Evolutionary conservation across 2,113 vertebrate species (phyloP).

Genomic region (Hydropotes inermis): DNA sequence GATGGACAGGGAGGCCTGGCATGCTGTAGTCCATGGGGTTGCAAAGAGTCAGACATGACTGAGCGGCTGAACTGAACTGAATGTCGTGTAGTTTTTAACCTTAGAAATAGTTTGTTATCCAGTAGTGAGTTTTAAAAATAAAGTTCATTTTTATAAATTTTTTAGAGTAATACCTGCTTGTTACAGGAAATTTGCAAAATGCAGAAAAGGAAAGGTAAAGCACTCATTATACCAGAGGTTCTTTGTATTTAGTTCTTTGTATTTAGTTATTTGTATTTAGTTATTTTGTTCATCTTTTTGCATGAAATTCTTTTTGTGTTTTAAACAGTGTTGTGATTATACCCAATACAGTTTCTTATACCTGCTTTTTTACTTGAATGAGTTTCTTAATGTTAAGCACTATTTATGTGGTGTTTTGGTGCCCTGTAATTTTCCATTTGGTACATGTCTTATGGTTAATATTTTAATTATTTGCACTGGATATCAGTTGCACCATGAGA

Average conservation of each 20-base stretch:
- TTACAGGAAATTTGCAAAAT: neutral
- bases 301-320: neutral
- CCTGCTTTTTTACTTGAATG: neutral
- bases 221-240: neutral
- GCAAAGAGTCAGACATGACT: neutral
- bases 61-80: neutral
- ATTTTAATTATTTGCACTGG: neutral
- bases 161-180: neutral
- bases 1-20: neutral
- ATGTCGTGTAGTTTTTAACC: neutral
- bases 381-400: conserved; percentile 26
- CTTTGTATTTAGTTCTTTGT: neutral
- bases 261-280: neutral
- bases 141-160: neutral
- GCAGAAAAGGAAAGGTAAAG: neutral
- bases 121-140: neutral
- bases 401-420: neutral
- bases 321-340: neutral
- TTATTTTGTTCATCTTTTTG: conserved; percentile 15
- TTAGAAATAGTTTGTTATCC: neutral
- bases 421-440: neutral
- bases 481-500: neutral
- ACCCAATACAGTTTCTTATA: neutral
- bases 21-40: neutral
- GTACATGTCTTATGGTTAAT: neutral